Evolutionary conservation across 1,140 invertebrate genomes (phyloP).

Genomic region (Arctopsyche grandis): DNA sequence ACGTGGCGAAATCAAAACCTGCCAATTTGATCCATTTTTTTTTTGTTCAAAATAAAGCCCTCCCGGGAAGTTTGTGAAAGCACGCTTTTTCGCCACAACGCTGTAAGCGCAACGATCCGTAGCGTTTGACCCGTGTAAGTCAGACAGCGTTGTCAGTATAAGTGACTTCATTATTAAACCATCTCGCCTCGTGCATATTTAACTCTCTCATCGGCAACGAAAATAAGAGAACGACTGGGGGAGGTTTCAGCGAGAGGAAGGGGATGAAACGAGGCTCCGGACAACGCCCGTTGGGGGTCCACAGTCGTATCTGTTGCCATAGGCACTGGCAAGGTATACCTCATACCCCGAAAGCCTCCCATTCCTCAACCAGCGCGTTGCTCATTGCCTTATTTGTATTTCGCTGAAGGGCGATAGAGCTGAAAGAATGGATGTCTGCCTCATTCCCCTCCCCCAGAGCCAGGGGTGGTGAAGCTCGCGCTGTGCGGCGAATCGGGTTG

Average conservation of each 20-base stretch:
- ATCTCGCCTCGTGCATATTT: conserved; percentile 52
- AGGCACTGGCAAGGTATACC: conserved; percentile 18
- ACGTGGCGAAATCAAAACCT: too few species aligned
- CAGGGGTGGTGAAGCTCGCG: conserved; percentile 28
- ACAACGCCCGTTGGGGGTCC: background rate
- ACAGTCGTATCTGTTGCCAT: conserved; percentile 33
- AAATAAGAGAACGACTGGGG: conserved; percentile 36
- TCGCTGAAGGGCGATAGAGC: conserved; percentile 41
- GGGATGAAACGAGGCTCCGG: background rate
- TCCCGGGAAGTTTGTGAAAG: background rate
- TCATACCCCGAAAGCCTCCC: background rate
- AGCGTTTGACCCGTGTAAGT: conserved; percentile 33
- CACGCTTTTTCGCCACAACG: background rate
- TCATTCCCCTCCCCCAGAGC: background rate
- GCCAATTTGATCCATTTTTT: too few species aligned
- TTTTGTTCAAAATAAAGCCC: background rate
- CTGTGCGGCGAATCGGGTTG: too few species aligned
- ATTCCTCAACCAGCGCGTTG: conserved; percentile 12
- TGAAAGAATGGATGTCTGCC: conserved; percentile 24
- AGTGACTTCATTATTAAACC: conserved; percentile 54
- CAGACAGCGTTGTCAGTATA: conserved; percentile 45
- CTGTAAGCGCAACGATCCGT: background rate
- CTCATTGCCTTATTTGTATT: conserved; percentile 39
- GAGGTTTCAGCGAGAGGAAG: conserved; percentile 13
- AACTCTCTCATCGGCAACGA: conserved; percentile 44